A percentile compares a stretch with the other conserved stretches of the same genome.
Evolutionary conservation across 2,888 invertebrate genomes (phyloP).

Genomic region (Chloroclysta siterata): DNA sequence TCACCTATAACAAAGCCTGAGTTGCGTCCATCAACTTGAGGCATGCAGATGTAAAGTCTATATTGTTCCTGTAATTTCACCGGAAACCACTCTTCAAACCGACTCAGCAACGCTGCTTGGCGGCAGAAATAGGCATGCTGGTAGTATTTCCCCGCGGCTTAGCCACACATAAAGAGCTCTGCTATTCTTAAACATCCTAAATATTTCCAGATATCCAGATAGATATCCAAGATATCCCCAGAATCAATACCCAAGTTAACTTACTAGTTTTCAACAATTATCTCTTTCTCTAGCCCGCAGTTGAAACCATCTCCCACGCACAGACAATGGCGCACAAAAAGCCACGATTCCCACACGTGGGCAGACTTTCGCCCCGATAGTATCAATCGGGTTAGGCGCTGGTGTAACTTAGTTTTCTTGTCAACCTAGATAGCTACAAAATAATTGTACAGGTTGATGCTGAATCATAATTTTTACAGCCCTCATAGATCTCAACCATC

Average conservation of each 20-base stretch:
- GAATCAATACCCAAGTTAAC: background rate
- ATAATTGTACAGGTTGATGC: constrained; percentile 30
- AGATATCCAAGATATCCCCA: background rate
- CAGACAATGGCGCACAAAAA: constrained; percentile 60
- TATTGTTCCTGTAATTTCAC: too few species aligned
- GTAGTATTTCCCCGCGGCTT: too few species aligned
- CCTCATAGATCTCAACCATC: too few species aligned
- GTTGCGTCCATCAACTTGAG: too few species aligned
- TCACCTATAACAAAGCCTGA: too few species aligned
- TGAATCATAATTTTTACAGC: background rate
- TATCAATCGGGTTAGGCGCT: constrained; percentile 57
- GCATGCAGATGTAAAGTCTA: too few species aligned
- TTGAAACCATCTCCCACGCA: constrained; percentile 48
- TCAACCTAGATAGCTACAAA: constrained; percentile 46
- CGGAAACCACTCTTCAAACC: too few species aligned
- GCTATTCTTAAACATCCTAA: too few species aligned
- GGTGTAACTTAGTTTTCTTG: constrained; percentile 51
- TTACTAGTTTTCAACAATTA: constrained; percentile 3
- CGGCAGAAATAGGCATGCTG: too few species aligned
- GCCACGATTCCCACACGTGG: constrained; percentile 58
- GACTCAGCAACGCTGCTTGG: too few species aligned
- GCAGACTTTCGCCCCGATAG: constrained; percentile 69
- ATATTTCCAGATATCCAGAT: too few species aligned
- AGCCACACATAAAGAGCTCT: too few species aligned
- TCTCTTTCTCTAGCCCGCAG: constrained; percentile 26